phyloP scores from a whole-genome alignment of 2,888 invertebrate species.

The Sympetrum striolatum region DNA sequence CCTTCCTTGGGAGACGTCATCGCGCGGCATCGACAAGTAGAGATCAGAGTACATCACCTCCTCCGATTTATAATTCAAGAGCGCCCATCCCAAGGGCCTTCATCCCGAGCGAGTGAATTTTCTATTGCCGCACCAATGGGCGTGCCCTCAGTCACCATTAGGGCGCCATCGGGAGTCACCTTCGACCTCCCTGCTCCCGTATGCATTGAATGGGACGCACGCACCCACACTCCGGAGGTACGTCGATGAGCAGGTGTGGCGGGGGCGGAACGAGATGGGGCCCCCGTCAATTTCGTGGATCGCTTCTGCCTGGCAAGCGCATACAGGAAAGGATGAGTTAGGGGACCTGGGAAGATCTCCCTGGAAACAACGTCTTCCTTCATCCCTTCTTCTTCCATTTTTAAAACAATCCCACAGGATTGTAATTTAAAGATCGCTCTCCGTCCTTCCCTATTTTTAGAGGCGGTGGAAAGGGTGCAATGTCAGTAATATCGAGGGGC shows the following conservation, averaged over 20 bases:
- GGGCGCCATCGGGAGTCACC: constrained; percentile 11
- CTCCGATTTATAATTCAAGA: constrained; percentile 28
- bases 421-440: not conserved
- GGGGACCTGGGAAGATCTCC: not conserved
- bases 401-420: not conserved
- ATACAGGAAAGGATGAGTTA: constrained; percentile 12
- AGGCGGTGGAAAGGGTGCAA: too few species aligned
- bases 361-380: not conserved
- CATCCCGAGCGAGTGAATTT: constrained; percentile 34
- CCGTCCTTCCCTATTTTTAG: too few species aligned
- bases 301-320: constrained; percentile 15
- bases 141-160: constrained; percentile 29
- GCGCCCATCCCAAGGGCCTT: not conserved
- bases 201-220: constrained; percentile 29
- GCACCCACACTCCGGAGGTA: constrained; percentile 13
- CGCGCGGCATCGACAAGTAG: constrained; percentile 22
- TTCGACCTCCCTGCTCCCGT: constrained; percentile 31
- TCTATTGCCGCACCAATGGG: constrained; percentile 22
- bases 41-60: constrained; percentile 34
- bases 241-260: constrained; percentile 33
- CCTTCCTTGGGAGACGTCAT: not conserved
- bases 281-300: constrained; percentile 23
- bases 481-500: too few species aligned
- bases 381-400: not conserved
- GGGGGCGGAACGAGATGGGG: not conserved